These are phyloP conservation scores for Drosophila rhopaloa DNA, from an alignment of 1,140 invertebrate species.

Conservation along the genomic window DNA sequence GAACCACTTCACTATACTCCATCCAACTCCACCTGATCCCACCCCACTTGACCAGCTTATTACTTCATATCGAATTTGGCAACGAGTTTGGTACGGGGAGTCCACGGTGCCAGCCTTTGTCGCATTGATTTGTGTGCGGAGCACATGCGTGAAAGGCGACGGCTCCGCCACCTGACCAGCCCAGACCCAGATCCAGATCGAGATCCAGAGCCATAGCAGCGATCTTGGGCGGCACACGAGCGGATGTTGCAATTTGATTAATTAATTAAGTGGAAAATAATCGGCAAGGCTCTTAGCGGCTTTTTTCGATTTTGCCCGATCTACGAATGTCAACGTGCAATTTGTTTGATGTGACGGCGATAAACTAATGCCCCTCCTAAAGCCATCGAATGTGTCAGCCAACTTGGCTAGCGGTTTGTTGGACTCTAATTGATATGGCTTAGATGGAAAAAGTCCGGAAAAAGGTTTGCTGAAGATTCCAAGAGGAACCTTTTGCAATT, in stretches of 20 bases:
- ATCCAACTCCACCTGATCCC: constrained; percentile 28
- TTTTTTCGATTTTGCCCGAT: constrained; percentile 37
- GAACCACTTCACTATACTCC: constrained; percentile 9
- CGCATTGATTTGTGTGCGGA: constrained; percentile 59
- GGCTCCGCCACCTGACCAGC: constrained; percentile 46
- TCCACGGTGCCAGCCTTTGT: constrained; percentile 33
- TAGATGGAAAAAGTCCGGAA: neutral
- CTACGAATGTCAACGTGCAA: constrained; percentile 79
- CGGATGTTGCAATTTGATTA: constrained; percentile 78
- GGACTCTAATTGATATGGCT: neutral
- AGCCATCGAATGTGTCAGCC: constrained; percentile 11
- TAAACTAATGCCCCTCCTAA: constrained; percentile 12
- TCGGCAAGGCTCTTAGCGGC: constrained; percentile 50
- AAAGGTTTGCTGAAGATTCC: neutral
- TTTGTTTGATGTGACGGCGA: constrained; percentile 66
- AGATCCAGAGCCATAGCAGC: constrained; percentile 12
- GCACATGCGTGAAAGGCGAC: constrained; percentile 60
- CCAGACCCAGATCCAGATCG: constrained; percentile 35
- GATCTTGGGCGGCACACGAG: constrained; percentile 51
- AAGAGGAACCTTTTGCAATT: too few species aligned
- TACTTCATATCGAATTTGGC: constrained; percentile 76
- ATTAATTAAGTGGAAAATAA: constrained; percentile 81
- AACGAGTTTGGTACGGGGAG: constrained; percentile 56
- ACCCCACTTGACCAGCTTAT: constrained; percentile 46
- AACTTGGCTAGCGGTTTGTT: constrained; percentile 13